Evolutionary conservation across 2,888 invertebrate species (phyloP), one percentile per base, ranked within the genome.

Genomic region (Lasiommata megera): DNA sequence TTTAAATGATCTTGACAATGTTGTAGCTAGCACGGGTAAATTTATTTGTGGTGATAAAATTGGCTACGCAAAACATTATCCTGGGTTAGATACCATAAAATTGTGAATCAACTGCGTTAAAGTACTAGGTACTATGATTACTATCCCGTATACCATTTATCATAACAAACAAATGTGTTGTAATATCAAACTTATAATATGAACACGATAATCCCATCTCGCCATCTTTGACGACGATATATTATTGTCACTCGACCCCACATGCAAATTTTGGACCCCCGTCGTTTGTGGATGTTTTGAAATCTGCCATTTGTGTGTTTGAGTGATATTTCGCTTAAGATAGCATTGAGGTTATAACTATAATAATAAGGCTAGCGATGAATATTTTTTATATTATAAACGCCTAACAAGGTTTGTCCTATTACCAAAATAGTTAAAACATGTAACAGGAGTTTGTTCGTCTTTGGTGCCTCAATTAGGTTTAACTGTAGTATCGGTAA

Each of bases 201-300:
- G 28, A 7, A 69, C 67, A 69, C 62, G 63, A 63, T 60, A 62
- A 67, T 63, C 62, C 68, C 68, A 70, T 67, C 58, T 57, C 43
- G 60, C 63, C 61, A 62, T 70, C 68, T 69, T 71, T 51, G 51
- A 38, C 64, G 63, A 64, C 64, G 59, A 71, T 71, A 70, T 67
- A 70, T 71, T 66, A 69, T 66, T 64, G 66, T 67, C 68, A 63
- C 59, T 58, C 61, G 38, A 56, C 65, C 64, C 65, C 62, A 64
- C 66, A 70, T 70, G 71, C 71, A 70, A 71, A 71, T 71, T 51
- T 54, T 62, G 61, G 61, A 60, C 60, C 61, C 62, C 56, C 51
- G 61, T 57, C 60, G 53, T 62, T 56, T 52, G 53, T 59, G 50
- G 61, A 61, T 61, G 53, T 61, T 55, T 55, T 58, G 58, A 61